Evolutionary conservation across 1,140 invertebrate genomes (phyloP).

Genomic region (Drosophila repletoides): DNA sequence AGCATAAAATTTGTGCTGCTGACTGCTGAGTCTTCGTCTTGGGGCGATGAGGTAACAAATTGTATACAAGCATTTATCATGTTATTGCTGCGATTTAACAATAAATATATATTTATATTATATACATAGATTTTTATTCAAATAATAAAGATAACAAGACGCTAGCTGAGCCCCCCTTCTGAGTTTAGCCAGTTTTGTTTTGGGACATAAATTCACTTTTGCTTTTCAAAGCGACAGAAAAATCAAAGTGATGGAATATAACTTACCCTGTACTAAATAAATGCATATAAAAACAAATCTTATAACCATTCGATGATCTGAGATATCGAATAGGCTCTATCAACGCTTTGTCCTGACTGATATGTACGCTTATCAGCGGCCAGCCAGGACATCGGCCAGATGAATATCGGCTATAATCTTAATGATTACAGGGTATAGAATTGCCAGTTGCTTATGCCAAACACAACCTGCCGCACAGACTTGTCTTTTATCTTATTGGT

Average conservation of each 20-base stretch:
- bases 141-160: slow-evolving; percentile 53
- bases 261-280: too few species aligned
- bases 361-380: neutral
- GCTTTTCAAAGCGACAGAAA: slow-evolving; percentile 24
- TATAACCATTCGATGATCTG: too few species aligned
- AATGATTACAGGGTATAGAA: slow-evolving; percentile 23
- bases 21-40: too few species aligned
- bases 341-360: too few species aligned
- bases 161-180: neutral
- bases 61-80: slow-evolving; percentile 80
- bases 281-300: too few species aligned
- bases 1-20: slow-evolving; percentile 61
- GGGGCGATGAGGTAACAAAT: slow-evolving; percentile 74
- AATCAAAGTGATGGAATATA: neutral
- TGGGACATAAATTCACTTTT: slow-evolving; percentile 54
- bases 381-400: neutral
- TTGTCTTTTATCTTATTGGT: slow-evolving; percentile 13
- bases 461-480: slow-evolving; percentile 54
- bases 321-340: too few species aligned
- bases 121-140: slow-evolving; percentile 67
- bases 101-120: slow-evolving; percentile 28
- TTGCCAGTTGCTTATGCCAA: slow-evolving; percentile 73
- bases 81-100: slow-evolving; percentile 62
- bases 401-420: too few species aligned
- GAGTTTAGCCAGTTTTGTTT: slow-evolving; percentile 25